phyloP scores from a whole-genome alignment of 1,140 invertebrate genomes.

The Drosophila insularis region DNA sequence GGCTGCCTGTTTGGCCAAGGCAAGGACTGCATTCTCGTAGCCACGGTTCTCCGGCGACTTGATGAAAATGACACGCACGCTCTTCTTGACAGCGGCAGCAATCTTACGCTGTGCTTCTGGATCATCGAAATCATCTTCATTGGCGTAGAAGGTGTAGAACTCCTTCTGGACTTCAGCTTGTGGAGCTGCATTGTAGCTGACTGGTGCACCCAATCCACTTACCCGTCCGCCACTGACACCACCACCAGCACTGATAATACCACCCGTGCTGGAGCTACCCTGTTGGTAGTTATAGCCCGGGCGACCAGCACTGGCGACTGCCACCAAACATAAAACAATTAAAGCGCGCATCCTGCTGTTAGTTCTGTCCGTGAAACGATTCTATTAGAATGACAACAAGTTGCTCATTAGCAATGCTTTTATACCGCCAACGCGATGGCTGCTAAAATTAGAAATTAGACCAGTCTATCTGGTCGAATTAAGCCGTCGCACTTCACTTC shows the following conservation, averaged over 20 bases:
- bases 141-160: slow-evolving; percentile 64
- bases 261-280: slow-evolving; percentile 32
- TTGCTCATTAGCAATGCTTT: slow-evolving; percentile 68
- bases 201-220: slow-evolving; percentile 47
- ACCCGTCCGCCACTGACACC: slow-evolving; percentile 8
- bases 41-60: slow-evolving; percentile 69
- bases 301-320: slow-evolving; percentile 61
- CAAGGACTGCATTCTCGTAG: slow-evolving; percentile 63
- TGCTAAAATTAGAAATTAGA: slow-evolving; percentile 68
- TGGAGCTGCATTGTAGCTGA: slow-evolving; percentile 52
- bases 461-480: slow-evolving; percentile 65
- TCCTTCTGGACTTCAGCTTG: slow-evolving; percentile 56
- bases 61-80: slow-evolving; percentile 67
- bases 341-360: slow-evolving; percentile 59
- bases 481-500: slow-evolving; percentile 46
- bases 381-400: slow-evolving; percentile 63
- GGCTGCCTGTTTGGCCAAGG: slow-evolving; percentile 67
- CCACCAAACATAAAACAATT: slow-evolving; percentile 66
- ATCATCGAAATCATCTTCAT: slow-evolving; percentile 66
- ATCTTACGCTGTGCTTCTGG: slow-evolving; percentile 51
- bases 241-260: slow-evolving; percentile 20
- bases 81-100: slow-evolving; percentile 54
- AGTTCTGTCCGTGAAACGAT: slow-evolving; percentile 28
- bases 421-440: slow-evolving; percentile 69
- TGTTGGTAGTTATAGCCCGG: slow-evolving; percentile 68